Percentiles rank a stretch among this genome's conserved stretches.
These are phyloP conservation scores for Pygmarrhopalites habei DNA, from an alignment of 1,140 invertebrate genomes.

Conservation along the genomic window DNA sequence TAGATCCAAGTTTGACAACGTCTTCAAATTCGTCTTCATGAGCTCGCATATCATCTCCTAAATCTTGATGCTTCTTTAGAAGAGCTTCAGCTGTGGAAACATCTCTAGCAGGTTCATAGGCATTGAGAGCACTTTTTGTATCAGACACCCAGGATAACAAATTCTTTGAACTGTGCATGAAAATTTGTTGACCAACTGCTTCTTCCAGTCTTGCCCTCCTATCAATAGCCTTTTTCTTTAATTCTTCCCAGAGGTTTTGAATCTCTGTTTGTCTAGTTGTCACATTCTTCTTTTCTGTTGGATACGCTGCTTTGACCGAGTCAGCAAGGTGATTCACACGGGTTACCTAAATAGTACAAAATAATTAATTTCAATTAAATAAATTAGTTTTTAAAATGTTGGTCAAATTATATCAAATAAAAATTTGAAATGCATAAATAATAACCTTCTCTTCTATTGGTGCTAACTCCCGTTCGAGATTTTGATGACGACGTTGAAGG, in stretches of 20 bases:
- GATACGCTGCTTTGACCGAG: slow-evolving; percentile 82
- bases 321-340: slow-evolving; percentile 72
- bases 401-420: too few relatives aligned
- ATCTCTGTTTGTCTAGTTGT: slow-evolving; percentile 63
- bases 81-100: slow-evolving; percentile 83
- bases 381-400: too few relatives aligned
- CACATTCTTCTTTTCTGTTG: slow-evolving; percentile 78
- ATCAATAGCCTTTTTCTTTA: slow-evolving; percentile 72
- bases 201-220: slow-evolving; percentile 74
- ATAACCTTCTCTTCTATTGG: slow-evolving; percentile 86
- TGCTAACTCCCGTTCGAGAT: slow-evolving; percentile 79
- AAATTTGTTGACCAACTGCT: slow-evolving; percentile 89
- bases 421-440: too few relatives aligned
- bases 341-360: too few relatives aligned
- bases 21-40: slow-evolving; percentile 81
- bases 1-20: slow-evolving; percentile 65
- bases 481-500: slow-evolving; percentile 77
- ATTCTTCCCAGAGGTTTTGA: slow-evolving; percentile 75
- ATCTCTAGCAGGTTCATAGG: slow-evolving; percentile 73
- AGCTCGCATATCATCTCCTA: slow-evolving; percentile 83
- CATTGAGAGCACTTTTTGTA: slow-evolving; percentile 72
- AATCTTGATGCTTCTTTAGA: slow-evolving; percentile 82
- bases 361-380: too few relatives aligned
- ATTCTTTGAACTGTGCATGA: slow-evolving; percentile 76
- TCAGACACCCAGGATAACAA: slow-evolving; percentile 68